Evolutionary conservation across 2,888 invertebrate genomes (phyloP).

Genomic region (Ceramica pisi): DNA sequence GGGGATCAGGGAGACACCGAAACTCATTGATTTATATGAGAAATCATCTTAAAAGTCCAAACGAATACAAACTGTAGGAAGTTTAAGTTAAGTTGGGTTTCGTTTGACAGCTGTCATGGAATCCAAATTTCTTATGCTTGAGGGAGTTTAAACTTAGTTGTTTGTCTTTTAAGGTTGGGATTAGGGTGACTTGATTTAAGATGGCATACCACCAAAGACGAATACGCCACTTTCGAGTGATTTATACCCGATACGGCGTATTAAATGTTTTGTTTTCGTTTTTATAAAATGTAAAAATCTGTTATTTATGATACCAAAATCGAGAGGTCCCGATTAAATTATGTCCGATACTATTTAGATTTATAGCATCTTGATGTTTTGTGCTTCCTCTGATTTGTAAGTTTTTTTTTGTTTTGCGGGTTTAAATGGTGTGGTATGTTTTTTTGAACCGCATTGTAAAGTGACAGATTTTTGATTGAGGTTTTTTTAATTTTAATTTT

Average conservation of each 20-base stretch:
- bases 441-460: constrained; percentile 59
- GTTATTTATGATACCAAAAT: constrained; percentile 89
- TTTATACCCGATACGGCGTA: constrained; percentile 89
- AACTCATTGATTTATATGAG: constrained; percentile 80
- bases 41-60: constrained; percentile 64
- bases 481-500: constrained; percentile 54
- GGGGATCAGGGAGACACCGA: constrained; percentile 77
- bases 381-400: constrained; percentile 82
- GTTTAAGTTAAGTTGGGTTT: constrained; percentile 28
- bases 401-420: constrained; percentile 65
- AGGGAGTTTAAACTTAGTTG: constrained; percentile 41
- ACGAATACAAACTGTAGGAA: constrained; percentile 48
- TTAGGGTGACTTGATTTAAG: constrained; percentile 48
- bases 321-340: constrained; percentile 89
- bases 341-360: constrained; percentile 87
- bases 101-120: constrained; percentile 3
- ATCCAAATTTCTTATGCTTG: constrained; percentile 20
- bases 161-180: constrained; percentile 32
- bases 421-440: constrained; percentile 62
- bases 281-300: constrained; percentile 88
- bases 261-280: constrained; percentile 89
- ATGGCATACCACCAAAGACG: constrained; percentile 88
- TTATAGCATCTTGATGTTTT: constrained; percentile 82
- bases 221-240: constrained; percentile 88
- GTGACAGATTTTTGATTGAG: constrained; percentile 63